Base-by-base conservation (phyloP, 1,140 invertebrate species). In the Leptonema lineaticorne region DNA sequence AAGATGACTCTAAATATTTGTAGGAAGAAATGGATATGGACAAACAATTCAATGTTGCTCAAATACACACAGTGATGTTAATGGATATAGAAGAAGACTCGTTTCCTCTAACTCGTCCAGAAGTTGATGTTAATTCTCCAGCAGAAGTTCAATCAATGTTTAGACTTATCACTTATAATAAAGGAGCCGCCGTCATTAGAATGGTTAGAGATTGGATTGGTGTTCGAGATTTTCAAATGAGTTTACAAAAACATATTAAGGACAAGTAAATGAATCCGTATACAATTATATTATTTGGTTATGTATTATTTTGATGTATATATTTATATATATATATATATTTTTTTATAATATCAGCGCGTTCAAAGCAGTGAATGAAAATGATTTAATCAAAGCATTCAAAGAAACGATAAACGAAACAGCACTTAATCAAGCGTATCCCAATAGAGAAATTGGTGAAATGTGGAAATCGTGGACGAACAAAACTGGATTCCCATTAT, bases 161-260 rank as follows among this genome's bases (percentile, higher is more conserved):
- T 66, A 78, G 79, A 65, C 74, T 72, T 22, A 81, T 85, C 28
- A 81, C 82, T 0, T 85, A 85, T 62, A 78, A 78, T 29, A 85
- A 85, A 76, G 83, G 82, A 29, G 87, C 80, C 1, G 78, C 84
- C 3, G 77, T 92, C 11, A 84, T 92, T 14, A 76, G 88, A 45
- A 92, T 92, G 90, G 84, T 89, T 75, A 76, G 84, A 57, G 81
- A 86, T 67, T 83, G 87, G 58, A 76, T 91, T n/a, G 86, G 86
- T 3, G 74, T 76, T 18, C 71, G 75, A 50, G 76, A 84, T 5
- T 79, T 81, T 75, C 77, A 81, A 72, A 75, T 78, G 60, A 89
- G 88, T 3, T 75, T 92, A 56, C 22, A 62, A 45, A 45, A 37
- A 29, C 68, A 73, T 48, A 6, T 73, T 30, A 69, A 72, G 27